Base-by-base conservation (phyloP, 2,113 vertebrate genomes). In the Istiophorus platypterus region DNA sequence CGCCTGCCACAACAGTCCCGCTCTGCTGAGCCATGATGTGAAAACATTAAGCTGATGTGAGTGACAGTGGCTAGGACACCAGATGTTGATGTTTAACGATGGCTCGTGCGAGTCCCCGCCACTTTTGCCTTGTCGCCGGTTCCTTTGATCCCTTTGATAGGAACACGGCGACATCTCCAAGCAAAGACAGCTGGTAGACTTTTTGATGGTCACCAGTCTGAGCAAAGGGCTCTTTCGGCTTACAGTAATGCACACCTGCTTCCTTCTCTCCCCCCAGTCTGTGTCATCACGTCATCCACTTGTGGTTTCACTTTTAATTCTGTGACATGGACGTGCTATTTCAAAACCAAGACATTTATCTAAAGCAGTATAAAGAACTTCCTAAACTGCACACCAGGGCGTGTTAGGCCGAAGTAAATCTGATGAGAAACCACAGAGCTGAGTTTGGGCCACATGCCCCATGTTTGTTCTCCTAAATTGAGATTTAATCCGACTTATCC, bases 401-500 rank as follows among this genome's bases (percentile, higher is more conserved):
- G 82, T 89, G 81, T 81, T 78, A 67, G 70, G 81, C 86, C 76
- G 37, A 79, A 84, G 79, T 72, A 85, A 83, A 89, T 63, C 80
- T 70, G 77, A 70, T 88, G 88, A 89, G 83, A 91, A 92, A 87
- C 91, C 90, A 78, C 87, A 84, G 64, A 51, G 65, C 77, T 84
- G 85, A 84, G 75, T 88, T 80, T 85, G 51, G 74, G 82, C 87
- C 76, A 72, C 72, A 64, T 72, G 76, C 76, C 78, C 61, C 62
- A 88, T 74, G 62, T 80, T 90, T 71, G 62, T 87, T 86, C 76
- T 80, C 79, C 75, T 86, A 86, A 91, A 88, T 65, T 89, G 86
- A 91, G 81, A 85, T 85, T 86, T 58, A 86, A 91, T 87, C 78
- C 82, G 85, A 90, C 83, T 91, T 88, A 92, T 92, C 86, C 78